Percentiles rank a stretch among this genome's conserved stretches.
Conservation (phyloP, 1,140 invertebrate species). For the Schlechtendalia chinensis region DNA sequence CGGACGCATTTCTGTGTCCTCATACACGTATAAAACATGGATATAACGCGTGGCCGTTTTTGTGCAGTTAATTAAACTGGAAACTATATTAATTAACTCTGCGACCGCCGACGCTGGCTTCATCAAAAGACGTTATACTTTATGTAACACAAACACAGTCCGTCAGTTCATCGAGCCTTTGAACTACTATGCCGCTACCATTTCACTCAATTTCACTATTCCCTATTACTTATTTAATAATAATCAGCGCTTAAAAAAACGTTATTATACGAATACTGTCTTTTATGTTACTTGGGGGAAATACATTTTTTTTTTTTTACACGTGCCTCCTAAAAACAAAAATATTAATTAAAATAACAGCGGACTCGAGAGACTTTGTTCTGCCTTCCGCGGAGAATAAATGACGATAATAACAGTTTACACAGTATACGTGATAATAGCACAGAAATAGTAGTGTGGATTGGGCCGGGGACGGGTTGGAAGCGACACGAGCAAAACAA, state of each 20-base stretch:
- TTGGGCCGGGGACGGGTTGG: too few species aligned
- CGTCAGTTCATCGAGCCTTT: not conserved
- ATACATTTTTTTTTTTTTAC: slow-evolving; percentile 1
- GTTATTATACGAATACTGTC: not conserved
- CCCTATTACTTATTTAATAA: not conserved
- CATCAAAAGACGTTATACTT: slow-evolving; percentile 16
- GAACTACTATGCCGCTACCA: not conserved
- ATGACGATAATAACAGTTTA: slow-evolving; percentile 7
- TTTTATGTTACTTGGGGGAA: slow-evolving; percentile 18
- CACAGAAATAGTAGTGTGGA: slow-evolving; percentile 5
- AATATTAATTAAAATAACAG: slow-evolving; percentile 43
- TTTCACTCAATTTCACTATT: slow-evolving; percentile 1
- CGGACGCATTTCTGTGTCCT: not conserved
- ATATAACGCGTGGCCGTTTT: not conserved
- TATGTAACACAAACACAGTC: not conserved
- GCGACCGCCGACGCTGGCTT: not conserved
- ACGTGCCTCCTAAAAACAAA: not conserved
- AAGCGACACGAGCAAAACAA: slow-evolving; percentile 27
- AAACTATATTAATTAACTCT: slow-evolving; percentile 23
- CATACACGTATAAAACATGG: not conserved
- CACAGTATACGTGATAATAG: slow-evolving; percentile 16
- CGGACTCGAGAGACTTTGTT: slow-evolving; percentile 10
- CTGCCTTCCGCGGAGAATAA: not conserved
- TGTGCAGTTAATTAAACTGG: not conserved
- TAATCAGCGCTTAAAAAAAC: slow-evolving; percentile 9